These are phyloP conservation scores for Bryconaethiops microstoma DNA, from an alignment of 2,797 vertebrate genomes.

Conservation along the genomic window DNA sequence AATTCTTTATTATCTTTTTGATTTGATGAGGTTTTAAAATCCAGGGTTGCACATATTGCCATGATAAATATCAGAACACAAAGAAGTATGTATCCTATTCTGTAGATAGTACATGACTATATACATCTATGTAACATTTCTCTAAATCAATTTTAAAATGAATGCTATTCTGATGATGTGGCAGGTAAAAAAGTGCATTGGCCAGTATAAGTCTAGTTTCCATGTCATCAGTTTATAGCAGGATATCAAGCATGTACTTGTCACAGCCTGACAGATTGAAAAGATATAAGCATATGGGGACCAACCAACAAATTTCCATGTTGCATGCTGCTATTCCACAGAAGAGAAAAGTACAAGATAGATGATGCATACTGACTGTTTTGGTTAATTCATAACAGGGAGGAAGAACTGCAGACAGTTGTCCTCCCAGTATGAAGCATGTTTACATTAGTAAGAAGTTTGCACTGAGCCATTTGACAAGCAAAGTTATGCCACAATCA, in stretches of 20 bases:
- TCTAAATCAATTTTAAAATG: constrained; percentile 36
- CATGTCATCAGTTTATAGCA: constrained; percentile 28
- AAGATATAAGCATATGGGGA: constrained; percentile 47
- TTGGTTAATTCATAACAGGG: constrained; percentile 9
- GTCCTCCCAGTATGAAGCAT: constrained; percentile 22
- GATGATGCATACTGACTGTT: constrained; percentile 27
- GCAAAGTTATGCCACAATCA: constrained; percentile 44
- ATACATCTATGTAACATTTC: constrained; percentile 69
- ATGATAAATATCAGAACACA: constrained; percentile 78
- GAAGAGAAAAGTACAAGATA: constrained; percentile 51
- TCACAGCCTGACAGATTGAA: constrained; percentile 47
- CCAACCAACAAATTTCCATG: constrained; percentile 54
- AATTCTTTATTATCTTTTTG: constrained; percentile 78
- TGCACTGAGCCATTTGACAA: constrained; percentile 27
- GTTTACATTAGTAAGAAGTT: constrained; percentile 25
- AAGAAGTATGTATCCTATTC: constrained; percentile 72
- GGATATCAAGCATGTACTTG: constrained; percentile 52
- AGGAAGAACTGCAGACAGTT: constrained; percentile 10
- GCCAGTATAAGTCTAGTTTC: constrained; percentile 27
- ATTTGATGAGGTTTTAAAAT: constrained; percentile 75
- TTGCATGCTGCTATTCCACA: constrained; percentile 63
- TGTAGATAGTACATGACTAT: constrained; percentile 74
- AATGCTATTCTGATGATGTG: constrained; percentile 1
- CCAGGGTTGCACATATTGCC: constrained; percentile 71
- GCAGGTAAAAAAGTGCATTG: constrained; percentile 25